phyloP scores from a whole-genome alignment of 1,140 invertebrate genomes.

The Pachyrhynchus sulphureomaculatus region DNA sequence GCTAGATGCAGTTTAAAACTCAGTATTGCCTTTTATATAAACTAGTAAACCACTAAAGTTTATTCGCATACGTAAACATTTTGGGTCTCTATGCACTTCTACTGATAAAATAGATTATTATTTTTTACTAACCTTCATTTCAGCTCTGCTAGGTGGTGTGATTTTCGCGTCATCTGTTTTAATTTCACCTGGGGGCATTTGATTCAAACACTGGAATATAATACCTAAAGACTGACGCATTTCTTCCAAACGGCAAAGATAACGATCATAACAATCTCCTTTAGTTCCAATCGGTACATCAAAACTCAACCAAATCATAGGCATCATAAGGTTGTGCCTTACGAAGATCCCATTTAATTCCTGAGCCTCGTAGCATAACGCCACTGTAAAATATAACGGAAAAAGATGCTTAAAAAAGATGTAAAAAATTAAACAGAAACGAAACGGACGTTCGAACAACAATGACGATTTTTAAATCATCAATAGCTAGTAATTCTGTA shows the following conservation, averaged over 20 bases:
- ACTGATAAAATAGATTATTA: no score
- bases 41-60: no score
- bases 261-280: conserved; percentile 74
- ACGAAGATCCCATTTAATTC: conserved; percentile 97
- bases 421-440: neutral
- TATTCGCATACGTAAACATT: no score
- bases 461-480: no score
- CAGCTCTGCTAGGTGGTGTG: conserved; percentile 81
- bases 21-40: no score
- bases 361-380: conserved; percentile 93
- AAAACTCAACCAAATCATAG: conserved; percentile 91
- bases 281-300: conserved; percentile 93
- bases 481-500: no score
- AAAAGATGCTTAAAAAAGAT: neutral
- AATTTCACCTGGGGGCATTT: conserved; percentile 95
- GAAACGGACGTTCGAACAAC: no score
- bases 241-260: conserved; percentile 91
- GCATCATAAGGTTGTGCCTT: conserved; percentile 96
- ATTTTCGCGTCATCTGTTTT: conserved; percentile 95
- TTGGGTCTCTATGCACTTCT: no score
- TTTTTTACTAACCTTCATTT: conserved; percentile 94
- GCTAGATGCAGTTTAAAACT: no score
- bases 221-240: conserved; percentile 96
- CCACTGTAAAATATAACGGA: conserved; percentile 64
- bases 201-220: conserved; percentile 94